Evolutionary conservation across 2,797 vertebrate genomes (phyloP).

Genomic region (Setipinna tenuifilis): DNA sequence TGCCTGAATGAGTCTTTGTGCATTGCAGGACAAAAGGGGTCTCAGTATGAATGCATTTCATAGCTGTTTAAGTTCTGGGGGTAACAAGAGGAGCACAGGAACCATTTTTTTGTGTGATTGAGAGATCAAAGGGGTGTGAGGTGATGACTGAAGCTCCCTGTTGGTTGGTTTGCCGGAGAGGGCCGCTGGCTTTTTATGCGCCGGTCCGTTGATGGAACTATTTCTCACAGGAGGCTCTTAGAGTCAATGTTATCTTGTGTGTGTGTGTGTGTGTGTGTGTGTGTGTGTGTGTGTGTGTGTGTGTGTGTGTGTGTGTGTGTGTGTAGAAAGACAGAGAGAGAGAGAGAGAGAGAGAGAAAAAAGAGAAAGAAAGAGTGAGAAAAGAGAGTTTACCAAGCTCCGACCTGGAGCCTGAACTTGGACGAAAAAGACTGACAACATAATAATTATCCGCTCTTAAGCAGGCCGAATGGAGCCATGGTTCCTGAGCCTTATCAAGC

Average conservation of each 20-base stretch:
- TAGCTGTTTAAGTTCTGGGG: constrained; percentile 59
- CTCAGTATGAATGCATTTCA: constrained; percentile 49
- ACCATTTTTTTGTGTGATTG: constrained; percentile 60
- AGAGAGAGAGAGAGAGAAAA: constrained; percentile 34
- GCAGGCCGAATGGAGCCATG: neutral
- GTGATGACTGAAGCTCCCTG: constrained; percentile 53
- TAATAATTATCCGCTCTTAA: neutral
- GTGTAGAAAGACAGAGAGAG: constrained; percentile 26
- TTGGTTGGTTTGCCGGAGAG: constrained; percentile 48
- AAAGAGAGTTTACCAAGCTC: neutral
- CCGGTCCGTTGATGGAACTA: neutral
- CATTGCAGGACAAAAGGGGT: constrained; percentile 52
- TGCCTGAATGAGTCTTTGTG: constrained; percentile 60
- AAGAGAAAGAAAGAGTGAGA: neutral
- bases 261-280: constrained; percentile 38
- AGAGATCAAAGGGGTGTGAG: constrained; percentile 67
- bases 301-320: neutral
- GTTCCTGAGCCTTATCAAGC: neutral
- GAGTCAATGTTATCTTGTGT: constrained; percentile 21
- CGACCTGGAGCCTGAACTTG: neutral
- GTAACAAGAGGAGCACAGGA: constrained; percentile 43
- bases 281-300: neutral
- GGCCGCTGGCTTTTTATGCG: constrained; percentile 26
- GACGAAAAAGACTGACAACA: neutral
- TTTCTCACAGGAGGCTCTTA: constrained; percentile 15